These are phyloP conservation scores for Halesus radiatus DNA, from an alignment of 1,140 invertebrate genomes.

Conservation along the genomic window DNA sequence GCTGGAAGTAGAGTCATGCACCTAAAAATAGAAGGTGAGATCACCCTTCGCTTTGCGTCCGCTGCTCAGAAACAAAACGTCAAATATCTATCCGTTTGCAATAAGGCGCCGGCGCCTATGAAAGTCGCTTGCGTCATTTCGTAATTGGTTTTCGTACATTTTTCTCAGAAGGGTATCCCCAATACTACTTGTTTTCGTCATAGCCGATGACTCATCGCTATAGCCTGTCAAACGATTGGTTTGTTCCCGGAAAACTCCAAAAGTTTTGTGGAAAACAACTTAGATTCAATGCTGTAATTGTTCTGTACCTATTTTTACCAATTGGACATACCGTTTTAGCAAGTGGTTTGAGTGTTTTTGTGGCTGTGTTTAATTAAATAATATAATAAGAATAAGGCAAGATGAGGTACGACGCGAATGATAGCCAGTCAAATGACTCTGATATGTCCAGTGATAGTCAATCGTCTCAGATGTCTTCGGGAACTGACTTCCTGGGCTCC, in stretches of 20 bases:
- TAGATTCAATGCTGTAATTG: not conserved
- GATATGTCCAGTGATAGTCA: conserved; percentile 45
- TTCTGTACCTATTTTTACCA: conserved; percentile 4
- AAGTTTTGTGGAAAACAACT: conserved; percentile 25
- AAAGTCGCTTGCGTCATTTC: conserved; percentile 37
- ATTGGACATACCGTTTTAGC: not conserved
- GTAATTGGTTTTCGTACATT: conserved; percentile 6
- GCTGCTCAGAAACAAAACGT: conserved; percentile 39
- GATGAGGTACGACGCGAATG: conserved; percentile 53
- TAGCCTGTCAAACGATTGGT: conserved; percentile 11
- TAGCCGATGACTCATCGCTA: conserved; percentile 44
- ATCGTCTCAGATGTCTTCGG: conserved; percentile 47
- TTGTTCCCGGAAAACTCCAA: conserved; percentile 36
- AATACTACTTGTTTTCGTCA: conserved; percentile 43
- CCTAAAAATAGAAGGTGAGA: conserved; percentile 50
- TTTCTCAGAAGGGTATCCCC: conserved; percentile 55
- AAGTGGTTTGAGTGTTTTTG: conserved; percentile 18
- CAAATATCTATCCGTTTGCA: conserved; percentile 19
- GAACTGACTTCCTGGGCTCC: conserved; percentile 48
- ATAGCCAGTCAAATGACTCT: conserved; percentile 51
- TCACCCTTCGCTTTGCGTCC: conserved; percentile 41
- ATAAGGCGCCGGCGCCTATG: not conserved
- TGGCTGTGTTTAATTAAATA: not conserved
- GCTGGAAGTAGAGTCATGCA: conserved; percentile 44
- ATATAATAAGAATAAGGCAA: conserved; percentile 15